Percentiles rank a stretch among this genome's conserved stretches.
Evolutionary conservation across 2,888 invertebrate genomes (phyloP).

Genomic region (Tryphoninae sp.): DNA sequence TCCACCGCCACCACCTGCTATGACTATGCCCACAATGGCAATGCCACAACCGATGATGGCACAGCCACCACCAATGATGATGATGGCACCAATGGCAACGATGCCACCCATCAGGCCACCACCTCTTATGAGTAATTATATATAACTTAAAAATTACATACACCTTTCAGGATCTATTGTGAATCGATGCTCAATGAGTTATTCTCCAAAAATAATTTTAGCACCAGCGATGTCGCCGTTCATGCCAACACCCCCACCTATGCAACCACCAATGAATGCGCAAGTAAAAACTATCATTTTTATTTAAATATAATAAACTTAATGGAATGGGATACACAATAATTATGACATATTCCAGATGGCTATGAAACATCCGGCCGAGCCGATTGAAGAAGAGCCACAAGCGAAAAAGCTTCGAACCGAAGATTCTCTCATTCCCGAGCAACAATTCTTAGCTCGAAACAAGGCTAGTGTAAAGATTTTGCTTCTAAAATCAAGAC

Average conservation of each 20-base stretch:
- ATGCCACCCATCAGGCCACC: conserved; percentile 84
- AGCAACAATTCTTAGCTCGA: conserved; percentile 89
- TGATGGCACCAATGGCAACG: conserved; percentile 86
- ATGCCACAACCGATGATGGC: conserved; percentile 83
- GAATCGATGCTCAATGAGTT: not conserved
- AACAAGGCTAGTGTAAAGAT: conserved; percentile 83
- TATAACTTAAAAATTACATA: conserved; percentile 56
- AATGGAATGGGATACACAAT: not conserved
- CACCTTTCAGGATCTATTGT: not conserved
- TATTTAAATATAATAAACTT: not conserved
- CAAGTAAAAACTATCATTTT: conserved; percentile 69
- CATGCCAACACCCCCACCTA: conserved; percentile 80
- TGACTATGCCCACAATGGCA: conserved; percentile 80
- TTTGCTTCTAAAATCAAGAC: conserved; percentile 29
- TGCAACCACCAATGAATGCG: conserved; percentile 80
- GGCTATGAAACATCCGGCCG: conserved; percentile 82
- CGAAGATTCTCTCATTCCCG: conserved; percentile 96
- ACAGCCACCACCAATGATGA: conserved; percentile 84
- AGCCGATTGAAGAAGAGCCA: conserved; percentile 90
- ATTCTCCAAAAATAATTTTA: conserved; percentile 53
- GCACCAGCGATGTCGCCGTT: conserved; percentile 80
- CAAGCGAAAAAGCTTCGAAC: conserved; percentile 93
- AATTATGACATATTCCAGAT: conserved; percentile 73
- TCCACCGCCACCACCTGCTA: conserved; percentile 77
- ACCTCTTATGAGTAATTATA: conserved; percentile 83